Evolutionary conservation across 2,797 vertebrate species (phyloP).

Genomic region (Enoplosus armatus): DNA sequence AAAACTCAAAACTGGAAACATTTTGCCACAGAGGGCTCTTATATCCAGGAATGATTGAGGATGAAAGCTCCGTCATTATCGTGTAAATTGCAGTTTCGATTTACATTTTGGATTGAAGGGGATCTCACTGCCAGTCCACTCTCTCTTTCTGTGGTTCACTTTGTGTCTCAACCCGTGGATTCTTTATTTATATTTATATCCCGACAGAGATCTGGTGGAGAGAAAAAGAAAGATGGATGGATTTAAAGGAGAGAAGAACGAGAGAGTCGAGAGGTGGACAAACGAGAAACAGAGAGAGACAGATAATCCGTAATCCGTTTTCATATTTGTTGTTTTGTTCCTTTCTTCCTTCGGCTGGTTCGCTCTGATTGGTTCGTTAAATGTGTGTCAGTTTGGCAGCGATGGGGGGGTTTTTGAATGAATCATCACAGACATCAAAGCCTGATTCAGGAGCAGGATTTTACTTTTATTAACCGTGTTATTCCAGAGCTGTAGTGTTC

Average conservation of each 20-base stretch:
- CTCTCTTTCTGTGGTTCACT: conserved; percentile 1
- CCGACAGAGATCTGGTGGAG: neutral
- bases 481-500: conserved; percentile 46
- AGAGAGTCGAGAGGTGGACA: too few species aligned
- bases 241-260: neutral
- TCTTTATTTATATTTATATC: neutral
- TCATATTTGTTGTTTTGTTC: neutral
- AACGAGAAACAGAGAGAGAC: neutral
- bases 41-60: conserved; percentile 30
- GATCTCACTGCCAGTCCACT: neutral
- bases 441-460: conserved; percentile 44
- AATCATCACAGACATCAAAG: conserved; percentile 55
- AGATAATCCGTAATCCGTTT: neutral
- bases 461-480: conserved; percentile 50
- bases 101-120: conserved; percentile 48
- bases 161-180: neutral
- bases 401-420: conserved; percentile 18
- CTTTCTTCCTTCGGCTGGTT: neutral
- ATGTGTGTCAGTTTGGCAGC: conserved; percentile 44
- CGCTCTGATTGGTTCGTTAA: conserved; percentile 26
- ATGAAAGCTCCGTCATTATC: conserved; percentile 62
- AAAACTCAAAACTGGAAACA: conserved; percentile 52
- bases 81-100: conserved; percentile 55
- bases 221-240: neutral
- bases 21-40: conserved; percentile 34